phyloP scores from a whole-genome alignment of 2,113 vertebrate species.

The Phoxinus phoxinus region DNA sequence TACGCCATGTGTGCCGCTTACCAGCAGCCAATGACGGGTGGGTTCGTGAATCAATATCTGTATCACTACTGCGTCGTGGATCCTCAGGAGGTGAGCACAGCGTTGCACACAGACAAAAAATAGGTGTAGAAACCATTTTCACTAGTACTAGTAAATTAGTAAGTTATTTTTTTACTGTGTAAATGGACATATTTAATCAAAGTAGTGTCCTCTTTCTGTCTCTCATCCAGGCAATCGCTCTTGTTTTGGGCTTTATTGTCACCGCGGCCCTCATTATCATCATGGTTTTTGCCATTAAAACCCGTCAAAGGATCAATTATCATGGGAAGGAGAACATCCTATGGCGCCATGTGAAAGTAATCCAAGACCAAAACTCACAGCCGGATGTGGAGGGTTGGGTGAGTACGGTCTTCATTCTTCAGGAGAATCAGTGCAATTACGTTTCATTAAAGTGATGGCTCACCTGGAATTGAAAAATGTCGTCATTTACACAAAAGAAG shows the following conservation, averaged over 20 bases:
- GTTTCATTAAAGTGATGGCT: too few species aligned
- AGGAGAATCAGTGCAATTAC: too few species aligned
- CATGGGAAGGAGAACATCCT: slow-evolving; percentile 86
- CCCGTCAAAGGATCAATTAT: slow-evolving; percentile 79
- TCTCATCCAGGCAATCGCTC: slow-evolving; percentile 82
- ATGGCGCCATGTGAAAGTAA: slow-evolving; percentile 78
- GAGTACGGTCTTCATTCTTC: slow-evolving; percentile 55
- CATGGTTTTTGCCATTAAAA: slow-evolving; percentile 87
- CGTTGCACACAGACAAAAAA: neutral
- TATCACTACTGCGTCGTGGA: slow-evolving; percentile 94
- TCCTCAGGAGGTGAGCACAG: slow-evolving; percentile 85
- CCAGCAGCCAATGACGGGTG: slow-evolving; percentile 62
- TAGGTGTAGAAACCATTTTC: too few species aligned
- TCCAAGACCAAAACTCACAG: slow-evolving; percentile 70
- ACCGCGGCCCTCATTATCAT: slow-evolving; percentile 82
- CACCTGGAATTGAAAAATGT: too few species aligned
- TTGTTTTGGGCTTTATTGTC: slow-evolving; percentile 85
- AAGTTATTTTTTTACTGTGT: neutral
- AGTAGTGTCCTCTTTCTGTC: neutral
- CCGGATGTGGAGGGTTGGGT: slow-evolving; percentile 88
- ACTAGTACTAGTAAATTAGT: too few species aligned
- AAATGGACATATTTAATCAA: too few species aligned
- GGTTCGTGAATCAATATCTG: slow-evolving; percentile 84
- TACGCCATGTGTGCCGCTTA: slow-evolving; percentile 80
- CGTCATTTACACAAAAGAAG: too few species aligned